These are phyloP conservation scores for Chaetodon auriga DNA, from an alignment of 2,113 vertebrate genomes.

Conservation along the genomic window DNA sequence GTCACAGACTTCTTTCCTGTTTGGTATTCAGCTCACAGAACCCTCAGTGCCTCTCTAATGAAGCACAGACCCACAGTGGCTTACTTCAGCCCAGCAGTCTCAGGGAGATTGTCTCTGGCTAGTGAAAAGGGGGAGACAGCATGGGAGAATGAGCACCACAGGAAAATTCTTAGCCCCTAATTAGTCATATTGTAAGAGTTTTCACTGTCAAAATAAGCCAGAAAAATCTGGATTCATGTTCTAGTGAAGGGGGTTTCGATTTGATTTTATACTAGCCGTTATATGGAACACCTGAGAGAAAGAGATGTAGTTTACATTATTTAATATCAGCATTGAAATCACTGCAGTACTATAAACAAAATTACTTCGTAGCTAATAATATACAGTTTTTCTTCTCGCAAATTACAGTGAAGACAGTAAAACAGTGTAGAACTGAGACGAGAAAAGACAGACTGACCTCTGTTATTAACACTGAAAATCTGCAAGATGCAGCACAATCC, in stretches of 20 bases:
- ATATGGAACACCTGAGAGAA: neutral
- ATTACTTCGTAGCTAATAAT: neutral
- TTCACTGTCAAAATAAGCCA: slow-evolving; percentile 24
- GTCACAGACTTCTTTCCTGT: slow-evolving; percentile 56
- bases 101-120: slow-evolving; percentile 44
- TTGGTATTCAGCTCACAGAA: slow-evolving; percentile 79
- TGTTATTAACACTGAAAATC: slow-evolving; percentile 26
- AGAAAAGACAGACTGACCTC: neutral
- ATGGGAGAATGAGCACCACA: slow-evolving; percentile 1
- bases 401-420: neutral
- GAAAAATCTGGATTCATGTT: slow-evolving; percentile 17
- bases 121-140: slow-evolving; percentile 48
- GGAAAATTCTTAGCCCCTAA: slow-evolving; percentile 19
- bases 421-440: neutral
- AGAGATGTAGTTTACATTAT: slow-evolving; percentile 9
- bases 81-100: slow-evolving; percentile 60
- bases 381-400: neutral
- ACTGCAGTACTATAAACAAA: slow-evolving; percentile 2
- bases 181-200: slow-evolving; percentile 32
- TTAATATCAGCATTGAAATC: neutral
- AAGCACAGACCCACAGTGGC: slow-evolving; percentile 64
- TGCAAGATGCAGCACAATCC: slow-evolving; percentile 12
- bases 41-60: slow-evolving; percentile 65
- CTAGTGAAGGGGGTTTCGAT: neutral
- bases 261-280: neutral